Percentiles rank a stretch among this genome's conserved stretches.
Conservation (phyloP, 2,888 invertebrate species). For the Gasteruption jaculator region DNA sequence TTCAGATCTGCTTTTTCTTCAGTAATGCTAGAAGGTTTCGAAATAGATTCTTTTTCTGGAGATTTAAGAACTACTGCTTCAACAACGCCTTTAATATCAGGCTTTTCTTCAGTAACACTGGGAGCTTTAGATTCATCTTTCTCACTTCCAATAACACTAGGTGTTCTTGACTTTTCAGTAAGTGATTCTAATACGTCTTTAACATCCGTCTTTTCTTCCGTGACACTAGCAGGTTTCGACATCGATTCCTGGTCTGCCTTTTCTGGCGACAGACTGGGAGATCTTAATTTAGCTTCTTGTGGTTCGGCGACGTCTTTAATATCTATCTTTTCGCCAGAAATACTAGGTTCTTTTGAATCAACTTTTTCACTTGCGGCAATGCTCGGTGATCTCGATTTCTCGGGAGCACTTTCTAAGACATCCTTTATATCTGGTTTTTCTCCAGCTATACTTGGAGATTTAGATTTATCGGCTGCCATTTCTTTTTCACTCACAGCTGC, state of each 20-base stretch:
- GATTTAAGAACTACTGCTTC: not conserved
- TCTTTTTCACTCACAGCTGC: constrained; percentile 8
- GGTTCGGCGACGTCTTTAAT: not conserved
- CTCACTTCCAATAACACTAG: constrained; percentile 11
- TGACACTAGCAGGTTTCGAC: constrained; percentile 7
- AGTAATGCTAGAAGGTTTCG: not conserved
- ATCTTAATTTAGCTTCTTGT: not conserved
- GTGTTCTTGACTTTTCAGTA: constrained; percentile 11
- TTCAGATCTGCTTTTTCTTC: not conserved
- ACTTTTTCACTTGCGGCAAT: constrained; percentile 6
- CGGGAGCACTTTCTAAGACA: not conserved
- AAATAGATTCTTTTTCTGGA: not conserved
- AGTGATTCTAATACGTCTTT: constrained; percentile 13
- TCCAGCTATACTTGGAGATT: constrained; percentile 1
- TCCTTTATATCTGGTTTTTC: not conserved
- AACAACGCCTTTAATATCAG: not conserved
- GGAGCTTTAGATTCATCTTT: constrained; percentile 17
- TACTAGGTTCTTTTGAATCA: constrained; percentile 17
- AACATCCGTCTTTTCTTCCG: constrained; percentile 7
- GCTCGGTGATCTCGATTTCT: constrained; percentile 2
- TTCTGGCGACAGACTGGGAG: constrained; percentile 5
- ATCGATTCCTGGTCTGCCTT: constrained; percentile 3
- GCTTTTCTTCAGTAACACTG: not conserved
- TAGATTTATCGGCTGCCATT: constrained; percentile 3
- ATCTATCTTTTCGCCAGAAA: constrained; percentile 13